phyloP scores from a whole-genome alignment of 2,797 vertebrate species.

The Enteromius fasciolatus region DNA sequence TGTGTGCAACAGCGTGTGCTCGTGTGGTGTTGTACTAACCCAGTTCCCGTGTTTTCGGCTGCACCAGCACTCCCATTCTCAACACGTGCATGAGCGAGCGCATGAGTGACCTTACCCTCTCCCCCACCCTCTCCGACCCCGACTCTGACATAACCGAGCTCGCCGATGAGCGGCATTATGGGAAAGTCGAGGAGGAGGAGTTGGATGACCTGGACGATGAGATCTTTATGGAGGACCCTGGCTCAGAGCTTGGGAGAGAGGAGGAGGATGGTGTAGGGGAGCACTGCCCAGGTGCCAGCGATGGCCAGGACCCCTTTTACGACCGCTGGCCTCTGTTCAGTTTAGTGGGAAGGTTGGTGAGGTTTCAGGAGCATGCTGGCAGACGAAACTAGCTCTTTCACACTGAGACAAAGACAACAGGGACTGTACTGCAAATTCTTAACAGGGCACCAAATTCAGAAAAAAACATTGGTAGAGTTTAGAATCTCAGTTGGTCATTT shows the following conservation, averaged over 20 bases:
- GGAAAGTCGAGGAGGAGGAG: slow-evolving; percentile 86
- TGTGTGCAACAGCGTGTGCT: slow-evolving; percentile 51
- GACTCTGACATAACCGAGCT: slow-evolving; percentile 97
- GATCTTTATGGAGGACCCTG: slow-evolving; percentile 94
- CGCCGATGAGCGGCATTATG: slow-evolving; percentile 90
- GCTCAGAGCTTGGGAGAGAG: slow-evolving; percentile 77
- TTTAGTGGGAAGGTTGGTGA: slow-evolving; percentile 99
- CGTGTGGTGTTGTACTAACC: slow-evolving; percentile 85
- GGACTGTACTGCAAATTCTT: background rate
- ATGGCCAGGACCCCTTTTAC: slow-evolving; percentile 99
- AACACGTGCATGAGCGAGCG: slow-evolving; percentile 98
- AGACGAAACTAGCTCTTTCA: slow-evolving; percentile 98
- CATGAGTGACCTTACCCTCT: slow-evolving; percentile 99
- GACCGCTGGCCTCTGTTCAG: slow-evolving; percentile 99
- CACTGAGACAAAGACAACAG: slow-evolving; percentile 75
- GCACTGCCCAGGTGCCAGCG: slow-evolving; percentile 81
- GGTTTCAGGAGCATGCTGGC: slow-evolving; percentile 94
- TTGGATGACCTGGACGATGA: slow-evolving; percentile 82
- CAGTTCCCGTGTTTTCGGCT: slow-evolving; percentile 93
- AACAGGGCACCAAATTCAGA: background rate
- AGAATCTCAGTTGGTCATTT: background rate
- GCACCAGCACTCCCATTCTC: slow-evolving; percentile 98
- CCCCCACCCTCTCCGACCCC: slow-evolving; percentile 96
- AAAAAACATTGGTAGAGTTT: background rate
- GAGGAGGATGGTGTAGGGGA: slow-evolving; percentile 74